phyloP scores from a whole-genome alignment of 1,140 invertebrate species.

The Drosophila fuyamai region DNA sequence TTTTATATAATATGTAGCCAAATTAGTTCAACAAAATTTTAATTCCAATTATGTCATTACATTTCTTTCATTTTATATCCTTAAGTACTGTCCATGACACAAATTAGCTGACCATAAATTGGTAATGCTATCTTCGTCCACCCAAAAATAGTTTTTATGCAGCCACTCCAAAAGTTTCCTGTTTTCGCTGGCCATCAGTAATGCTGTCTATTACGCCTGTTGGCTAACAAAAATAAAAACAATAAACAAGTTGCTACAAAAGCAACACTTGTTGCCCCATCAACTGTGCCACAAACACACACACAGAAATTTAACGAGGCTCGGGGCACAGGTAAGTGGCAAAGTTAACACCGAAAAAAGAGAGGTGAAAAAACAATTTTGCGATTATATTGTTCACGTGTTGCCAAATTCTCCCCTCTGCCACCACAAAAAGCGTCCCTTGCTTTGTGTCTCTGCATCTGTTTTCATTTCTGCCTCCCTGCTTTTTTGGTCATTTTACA shows the following conservation, averaged over 20 bases:
- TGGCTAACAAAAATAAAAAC: constrained; percentile 8
- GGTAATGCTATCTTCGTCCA: background rate
- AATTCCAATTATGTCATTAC: background rate
- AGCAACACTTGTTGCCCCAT: constrained; percentile 58
- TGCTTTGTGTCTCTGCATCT: constrained; percentile 33
- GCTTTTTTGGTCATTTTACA: constrained; percentile 42
- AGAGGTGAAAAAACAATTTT: constrained; percentile 37
- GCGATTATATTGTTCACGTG: constrained; percentile 64
- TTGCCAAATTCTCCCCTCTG: constrained; percentile 14
- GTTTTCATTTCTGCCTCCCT: constrained; percentile 21
- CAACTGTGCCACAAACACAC: constrained; percentile 16
- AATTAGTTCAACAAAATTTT: background rate
- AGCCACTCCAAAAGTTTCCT: constrained; percentile 1
- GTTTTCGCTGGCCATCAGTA: constrained; percentile 13
- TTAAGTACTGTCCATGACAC: background rate
- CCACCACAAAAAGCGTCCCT: constrained; percentile 9
- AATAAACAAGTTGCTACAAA: constrained; percentile 43
- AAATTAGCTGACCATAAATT: constrained; percentile 1
- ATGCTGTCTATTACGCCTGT: constrained; percentile 18
- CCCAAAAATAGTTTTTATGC: background rate
- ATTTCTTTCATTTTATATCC: no score
- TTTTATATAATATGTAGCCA: no score
- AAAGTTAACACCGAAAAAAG: constrained; percentile 36
- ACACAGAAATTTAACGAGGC: constrained; percentile 19
- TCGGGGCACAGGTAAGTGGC: constrained; percentile 48